A percentile compares a stretch with the other conserved stretches of the same genome.
These are phyloP conservation scores for Macaca mulatta DNA, from an alignment of 2,113 vertebrate genomes.

Conservation along the genomic window DNA sequence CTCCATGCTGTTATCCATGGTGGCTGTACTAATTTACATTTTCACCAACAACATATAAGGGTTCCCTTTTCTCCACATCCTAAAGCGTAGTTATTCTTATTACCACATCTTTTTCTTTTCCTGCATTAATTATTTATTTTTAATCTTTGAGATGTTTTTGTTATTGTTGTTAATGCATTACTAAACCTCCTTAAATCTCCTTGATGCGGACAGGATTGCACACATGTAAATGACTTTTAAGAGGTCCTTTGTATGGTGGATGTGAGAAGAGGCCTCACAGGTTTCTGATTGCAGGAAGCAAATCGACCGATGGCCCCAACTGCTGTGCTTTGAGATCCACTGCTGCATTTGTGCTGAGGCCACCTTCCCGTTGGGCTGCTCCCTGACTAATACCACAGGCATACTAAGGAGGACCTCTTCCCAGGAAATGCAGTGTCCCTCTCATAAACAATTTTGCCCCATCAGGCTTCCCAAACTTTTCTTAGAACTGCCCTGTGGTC, in stretches of 20 bases:
- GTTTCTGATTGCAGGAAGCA: neutral
- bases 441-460: neutral
- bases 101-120: neutral
- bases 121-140: neutral
- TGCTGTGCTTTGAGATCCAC: neutral
- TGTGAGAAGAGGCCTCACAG: neutral
- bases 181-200: neutral
- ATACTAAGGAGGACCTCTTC: neutral
- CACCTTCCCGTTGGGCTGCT: neutral
- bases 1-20: no score
- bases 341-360: rapidly evolving
- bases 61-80: no score
- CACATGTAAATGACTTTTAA: neutral
- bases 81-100: neutral
- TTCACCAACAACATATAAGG: no score
- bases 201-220: neutral
- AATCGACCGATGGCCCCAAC: rapidly evolving
- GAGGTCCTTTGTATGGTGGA: neutral
- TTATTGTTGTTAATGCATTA: neutral
- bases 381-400: neutral
- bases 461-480: neutral
- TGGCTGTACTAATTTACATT: no score
- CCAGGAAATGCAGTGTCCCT: neutral
- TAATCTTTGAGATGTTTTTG: neutral
- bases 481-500: neutral